Evolutionary conservation across 2,113 vertebrate species (phyloP).

Genomic region (Archilochus colubris): DNA sequence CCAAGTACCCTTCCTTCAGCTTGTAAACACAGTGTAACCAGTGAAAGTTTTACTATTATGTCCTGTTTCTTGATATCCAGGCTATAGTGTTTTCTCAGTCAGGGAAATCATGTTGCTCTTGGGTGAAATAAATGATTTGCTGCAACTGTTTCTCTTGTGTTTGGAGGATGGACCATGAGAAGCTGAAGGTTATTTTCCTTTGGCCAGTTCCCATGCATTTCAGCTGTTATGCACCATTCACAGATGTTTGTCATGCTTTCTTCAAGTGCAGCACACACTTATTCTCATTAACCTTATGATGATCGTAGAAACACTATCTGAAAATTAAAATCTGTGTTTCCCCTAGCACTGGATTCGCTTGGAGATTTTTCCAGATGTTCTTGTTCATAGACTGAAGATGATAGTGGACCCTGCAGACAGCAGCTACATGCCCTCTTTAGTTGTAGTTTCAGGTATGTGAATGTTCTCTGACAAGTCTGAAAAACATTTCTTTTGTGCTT

Average conservation of each 20-base stretch:
- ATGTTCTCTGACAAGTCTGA: neutral
- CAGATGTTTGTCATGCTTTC: neutral
- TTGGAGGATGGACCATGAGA: neutral
- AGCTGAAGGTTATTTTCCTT: neutral
- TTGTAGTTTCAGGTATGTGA: conserved; percentile 92
- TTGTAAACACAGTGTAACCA: neutral
- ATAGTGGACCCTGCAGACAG: conserved; percentile 96
- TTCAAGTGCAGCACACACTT: neutral
- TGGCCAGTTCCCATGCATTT: neutral
- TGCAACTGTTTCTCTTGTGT: neutral
- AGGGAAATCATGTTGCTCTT: neutral
- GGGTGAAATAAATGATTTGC: neutral
- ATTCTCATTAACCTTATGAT: neutral
- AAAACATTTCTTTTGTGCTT: neutral
- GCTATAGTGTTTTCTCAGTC: neutral
- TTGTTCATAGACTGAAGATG: conserved; percentile 95
- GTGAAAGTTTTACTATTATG: neutral
- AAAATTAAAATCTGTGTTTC: neutral
- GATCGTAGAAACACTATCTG: neutral
- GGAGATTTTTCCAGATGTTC: conserved; percentile 95
- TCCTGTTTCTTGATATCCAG: neutral
- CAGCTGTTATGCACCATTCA: neutral
- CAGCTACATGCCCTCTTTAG: conserved; percentile 98
- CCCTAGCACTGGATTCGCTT: conserved; percentile 96
- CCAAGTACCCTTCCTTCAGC: neutral